Conservation (phyloP, 2,888 invertebrate genomes). For the Drosophila eohydei region DNA sequence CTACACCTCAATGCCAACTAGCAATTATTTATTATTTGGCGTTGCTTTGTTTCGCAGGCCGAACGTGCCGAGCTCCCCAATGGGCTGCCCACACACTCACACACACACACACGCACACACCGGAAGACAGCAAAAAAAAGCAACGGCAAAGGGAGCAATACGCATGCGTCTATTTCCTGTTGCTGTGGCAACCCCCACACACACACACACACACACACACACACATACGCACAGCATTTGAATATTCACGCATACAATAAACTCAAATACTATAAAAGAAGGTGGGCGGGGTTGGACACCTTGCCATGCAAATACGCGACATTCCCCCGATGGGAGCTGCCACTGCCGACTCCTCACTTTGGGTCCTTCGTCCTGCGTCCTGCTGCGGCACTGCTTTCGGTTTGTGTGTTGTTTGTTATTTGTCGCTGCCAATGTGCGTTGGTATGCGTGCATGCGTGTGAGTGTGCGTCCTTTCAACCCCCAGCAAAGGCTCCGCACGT, state of each 20-base stretch:
- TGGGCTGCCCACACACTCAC: constrained; percentile 42
- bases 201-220: constrained; percentile 33
- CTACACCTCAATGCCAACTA: constrained; percentile 79
- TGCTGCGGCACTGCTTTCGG: constrained; percentile 46
- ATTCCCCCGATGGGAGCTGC: constrained; percentile 55
- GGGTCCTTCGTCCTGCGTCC: not conserved
- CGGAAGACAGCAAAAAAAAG: constrained; percentile 29
- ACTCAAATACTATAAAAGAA: constrained; percentile 62
- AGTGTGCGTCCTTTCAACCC: constrained; percentile 57
- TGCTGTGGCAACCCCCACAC: constrained; percentile 82
- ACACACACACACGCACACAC: constrained; percentile 24
- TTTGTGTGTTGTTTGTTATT: constrained; percentile 65
- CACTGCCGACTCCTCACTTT: not conserved
- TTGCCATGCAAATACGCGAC: constrained; percentile 72
- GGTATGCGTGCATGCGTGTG: constrained; percentile 30
- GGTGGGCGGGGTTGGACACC: constrained; percentile 38
- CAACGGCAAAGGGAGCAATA: constrained; percentile 44
- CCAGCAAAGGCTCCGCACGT: constrained; percentile 51
- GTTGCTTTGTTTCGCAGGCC: constrained; percentile 77
- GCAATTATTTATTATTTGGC: constrained; percentile 80
- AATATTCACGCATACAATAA: constrained; percentile 81
- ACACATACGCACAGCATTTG: constrained; percentile 59
- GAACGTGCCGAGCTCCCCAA: constrained; percentile 66
- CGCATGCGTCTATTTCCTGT: constrained; percentile 83
- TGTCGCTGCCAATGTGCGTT: constrained; percentile 61